These are phyloP conservation scores for Aspidiotus rigidus DNA, from an alignment of 2,888 invertebrate genomes.

Conservation along the genomic window DNA sequence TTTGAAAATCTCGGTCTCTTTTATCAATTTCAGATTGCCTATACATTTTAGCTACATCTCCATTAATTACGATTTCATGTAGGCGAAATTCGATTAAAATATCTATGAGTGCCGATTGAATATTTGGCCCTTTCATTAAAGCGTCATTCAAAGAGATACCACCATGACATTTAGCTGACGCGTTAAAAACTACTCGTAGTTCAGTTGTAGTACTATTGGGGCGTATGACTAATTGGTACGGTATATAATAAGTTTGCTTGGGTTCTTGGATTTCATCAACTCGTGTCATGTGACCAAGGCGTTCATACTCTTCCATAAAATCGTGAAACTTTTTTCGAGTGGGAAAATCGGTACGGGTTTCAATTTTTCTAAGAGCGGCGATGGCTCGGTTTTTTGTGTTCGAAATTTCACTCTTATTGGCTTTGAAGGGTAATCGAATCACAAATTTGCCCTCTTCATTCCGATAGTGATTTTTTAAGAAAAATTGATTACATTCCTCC, in stretches of 20 bases:
- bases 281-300: background rate
- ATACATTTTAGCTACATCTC: conserved; percentile 7
- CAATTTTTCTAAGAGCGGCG: too few relatives aligned
- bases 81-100: background rate
- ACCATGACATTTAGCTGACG: background rate
- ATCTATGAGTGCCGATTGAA: background rate
- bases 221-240: background rate
- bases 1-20: background rate
- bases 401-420: too few relatives aligned
- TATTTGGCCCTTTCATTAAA: background rate
- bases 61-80: background rate
- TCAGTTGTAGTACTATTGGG: background rate
- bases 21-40: background rate
- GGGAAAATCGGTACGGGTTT: too few relatives aligned
- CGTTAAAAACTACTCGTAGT: background rate
- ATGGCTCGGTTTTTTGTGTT: too few relatives aligned
- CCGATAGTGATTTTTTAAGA: background rate
- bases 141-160: background rate
- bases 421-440: background rate
- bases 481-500: background rate
- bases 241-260: background rate
- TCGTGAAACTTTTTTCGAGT: background rate
- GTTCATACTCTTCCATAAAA: conserved; percentile 6
- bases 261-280: background rate
- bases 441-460: background rate